A percentile compares a stretch with the other conserved stretches of the same genome.
Evolutionary conservation across 2,888 invertebrate genomes (phyloP).

Genomic region (Conus canariensis): DNA sequence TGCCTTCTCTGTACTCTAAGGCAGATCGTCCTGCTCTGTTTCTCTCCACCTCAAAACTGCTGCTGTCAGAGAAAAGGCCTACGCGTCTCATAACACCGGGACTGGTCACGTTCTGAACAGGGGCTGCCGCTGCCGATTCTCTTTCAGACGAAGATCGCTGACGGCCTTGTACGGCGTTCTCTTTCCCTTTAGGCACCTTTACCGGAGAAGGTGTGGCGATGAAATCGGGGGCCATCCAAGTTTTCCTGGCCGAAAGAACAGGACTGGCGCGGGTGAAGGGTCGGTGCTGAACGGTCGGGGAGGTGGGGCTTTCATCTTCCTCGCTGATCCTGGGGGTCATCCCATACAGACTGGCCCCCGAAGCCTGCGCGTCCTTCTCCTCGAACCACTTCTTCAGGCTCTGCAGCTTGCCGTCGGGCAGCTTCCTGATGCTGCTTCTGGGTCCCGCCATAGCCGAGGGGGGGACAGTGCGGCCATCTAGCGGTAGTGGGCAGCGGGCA

Average conservation of each 20-base stretch:
- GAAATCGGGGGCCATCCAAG: constrained; percentile 15
- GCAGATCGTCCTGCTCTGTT: neutral
- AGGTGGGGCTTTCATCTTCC: neutral
- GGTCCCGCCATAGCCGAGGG: constrained; percentile 19
- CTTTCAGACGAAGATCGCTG: neutral
- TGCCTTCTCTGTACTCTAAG: neutral
- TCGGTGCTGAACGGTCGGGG: neutral
- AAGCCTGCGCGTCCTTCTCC: constrained; percentile 36
- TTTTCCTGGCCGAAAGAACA: neutral
- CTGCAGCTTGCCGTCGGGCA: constrained; percentile 65
- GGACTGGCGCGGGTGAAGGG: neutral
- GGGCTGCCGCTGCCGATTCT: neutral
- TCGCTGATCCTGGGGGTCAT: constrained; percentile 12
- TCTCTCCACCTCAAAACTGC: neutral
- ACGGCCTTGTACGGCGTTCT: neutral
- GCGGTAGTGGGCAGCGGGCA: neutral
- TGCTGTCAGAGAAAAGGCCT: constrained; percentile 4
- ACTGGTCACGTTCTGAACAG: neutral
- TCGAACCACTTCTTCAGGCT: constrained; percentile 57
- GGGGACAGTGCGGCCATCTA: neutral
- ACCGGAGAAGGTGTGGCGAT: neutral
- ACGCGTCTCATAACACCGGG: constrained; percentile 10
- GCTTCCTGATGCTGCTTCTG: constrained; percentile 60
- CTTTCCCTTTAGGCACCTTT: neutral
- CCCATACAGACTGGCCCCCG: neutral